Percentiles rank a stretch among this genome's conserved stretches.
Evolutionary conservation across 2,888 invertebrate genomes (phyloP).

Genomic region (Eurytoma californica): DNA sequence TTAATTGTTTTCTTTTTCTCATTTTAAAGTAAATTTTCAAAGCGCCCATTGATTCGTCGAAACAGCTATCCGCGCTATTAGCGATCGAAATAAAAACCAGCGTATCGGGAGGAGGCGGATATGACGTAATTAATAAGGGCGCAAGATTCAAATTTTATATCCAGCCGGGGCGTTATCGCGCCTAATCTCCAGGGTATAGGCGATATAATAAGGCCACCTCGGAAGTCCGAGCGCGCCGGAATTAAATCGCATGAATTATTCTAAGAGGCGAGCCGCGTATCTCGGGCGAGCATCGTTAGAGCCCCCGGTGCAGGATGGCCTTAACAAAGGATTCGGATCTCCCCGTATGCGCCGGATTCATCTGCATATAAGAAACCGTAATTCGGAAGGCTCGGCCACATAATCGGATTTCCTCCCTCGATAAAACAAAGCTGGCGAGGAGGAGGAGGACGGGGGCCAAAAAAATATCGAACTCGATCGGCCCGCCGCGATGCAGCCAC

Average conservation of each 20-base stretch:
- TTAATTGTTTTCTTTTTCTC: background rate
- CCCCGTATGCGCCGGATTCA: constrained; percentile 20
- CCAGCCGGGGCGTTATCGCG: background rate
- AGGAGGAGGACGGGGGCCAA: background rate
- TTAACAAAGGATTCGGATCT: constrained; percentile 44
- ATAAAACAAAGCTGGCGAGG: background rate
- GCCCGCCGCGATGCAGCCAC: constrained; percentile 12
- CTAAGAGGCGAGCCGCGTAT: constrained; percentile 30
- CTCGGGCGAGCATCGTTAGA: constrained; percentile 40
- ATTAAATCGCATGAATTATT: constrained; percentile 50
- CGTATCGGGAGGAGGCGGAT: no score
- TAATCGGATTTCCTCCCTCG: constrained; percentile 48
- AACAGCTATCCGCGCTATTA: no score
- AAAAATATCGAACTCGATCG: constrained; percentile 39
- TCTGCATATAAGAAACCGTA: constrained; percentile 56
- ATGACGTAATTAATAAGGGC: no score
- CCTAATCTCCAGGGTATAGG: background rate
- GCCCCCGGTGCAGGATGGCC: background rate
- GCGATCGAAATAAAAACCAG: no score
- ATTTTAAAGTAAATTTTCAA: background rate
- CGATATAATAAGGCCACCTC: constrained; percentile 13
- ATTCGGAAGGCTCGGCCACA: constrained; percentile 42
- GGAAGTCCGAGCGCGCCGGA: constrained; percentile 1
- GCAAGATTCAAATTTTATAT: background rate
- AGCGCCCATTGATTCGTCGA: no score